phyloP scores from a whole-genome alignment of 2,888 invertebrate genomes.

The Unio delphinus region DNA sequence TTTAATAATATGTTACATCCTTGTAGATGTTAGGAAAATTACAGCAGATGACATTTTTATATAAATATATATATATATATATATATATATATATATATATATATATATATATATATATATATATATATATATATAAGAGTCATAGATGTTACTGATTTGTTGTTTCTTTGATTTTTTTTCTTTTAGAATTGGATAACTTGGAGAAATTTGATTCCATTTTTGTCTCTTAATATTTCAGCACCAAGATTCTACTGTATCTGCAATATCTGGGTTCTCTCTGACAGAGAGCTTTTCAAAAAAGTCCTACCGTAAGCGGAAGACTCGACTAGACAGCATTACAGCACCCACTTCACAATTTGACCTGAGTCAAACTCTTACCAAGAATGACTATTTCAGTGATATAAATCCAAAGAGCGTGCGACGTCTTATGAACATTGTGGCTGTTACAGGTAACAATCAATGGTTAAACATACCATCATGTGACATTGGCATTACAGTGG shows the following conservation, averaged over 20 bases:
- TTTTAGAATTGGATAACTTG: too few species aligned
- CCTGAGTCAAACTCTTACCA: constrained; percentile 77
- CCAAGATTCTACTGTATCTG: constrained; percentile 50
- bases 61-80: too few species aligned
- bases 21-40: too few species aligned
- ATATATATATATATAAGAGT: too few species aligned
- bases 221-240: constrained; percentile 30
- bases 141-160: too few species aligned
- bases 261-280: constrained; percentile 32
- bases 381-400: constrained; percentile 99
- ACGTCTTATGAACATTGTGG: constrained; percentile 95
- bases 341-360: constrained; percentile 38
- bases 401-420: constrained; percentile 98
- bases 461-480: too few species aligned
- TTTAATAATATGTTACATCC: too few species aligned
- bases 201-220: background rate
- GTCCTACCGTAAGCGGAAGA: constrained; percentile 10
- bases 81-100: too few species aligned
- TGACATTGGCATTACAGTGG: too few species aligned
- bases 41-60: too few species aligned
- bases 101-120: too few species aligned
- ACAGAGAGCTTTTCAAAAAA: constrained; percentile 26
- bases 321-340: constrained; percentile 26
- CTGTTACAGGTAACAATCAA: constrained; percentile 76
- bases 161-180: too few species aligned